Evolutionary conservation across 2,888 invertebrate genomes (phyloP).

Genomic region (Hypolimnas misippus): DNA sequence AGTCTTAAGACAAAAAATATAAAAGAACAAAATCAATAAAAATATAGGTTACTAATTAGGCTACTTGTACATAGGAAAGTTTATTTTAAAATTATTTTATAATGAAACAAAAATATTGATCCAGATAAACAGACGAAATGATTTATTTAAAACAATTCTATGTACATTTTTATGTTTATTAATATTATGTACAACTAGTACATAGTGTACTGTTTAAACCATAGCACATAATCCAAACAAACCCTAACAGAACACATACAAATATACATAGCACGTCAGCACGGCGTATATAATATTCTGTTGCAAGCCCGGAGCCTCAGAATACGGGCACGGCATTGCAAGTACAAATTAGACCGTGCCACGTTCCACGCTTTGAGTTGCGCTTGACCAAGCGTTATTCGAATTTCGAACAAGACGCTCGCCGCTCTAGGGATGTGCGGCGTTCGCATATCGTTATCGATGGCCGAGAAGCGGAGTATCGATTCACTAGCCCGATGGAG

Average conservation of each 20-base stretch:
- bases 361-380: conserved; percentile 73
- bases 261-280: conserved; percentile 14
- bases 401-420: conserved; percentile 75
- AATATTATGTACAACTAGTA: neutral
- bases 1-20: no score
- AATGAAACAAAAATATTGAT: no score
- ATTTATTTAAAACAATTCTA: no score
- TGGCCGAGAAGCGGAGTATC: conserved; percentile 62
- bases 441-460: conserved; percentile 60
- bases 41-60: no score
- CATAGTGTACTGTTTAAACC: neutral
- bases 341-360: conserved; percentile 72
- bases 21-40: no score
- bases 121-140: no score
- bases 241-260: neutral
- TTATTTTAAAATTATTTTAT: no score
- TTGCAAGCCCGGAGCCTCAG: conserved; percentile 38
- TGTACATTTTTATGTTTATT: no score
- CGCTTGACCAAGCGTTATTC: conserved; percentile 82
- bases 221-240: neutral
- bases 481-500: conserved; percentile 50
- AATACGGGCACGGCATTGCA: conserved; percentile 51
- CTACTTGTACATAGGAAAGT: no score
- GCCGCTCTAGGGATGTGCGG: conserved; percentile 57
- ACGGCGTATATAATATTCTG: conserved; percentile 41